Conservation (phyloP, 2,113 vertebrate species). For the Brachirus orientalis region DNA sequence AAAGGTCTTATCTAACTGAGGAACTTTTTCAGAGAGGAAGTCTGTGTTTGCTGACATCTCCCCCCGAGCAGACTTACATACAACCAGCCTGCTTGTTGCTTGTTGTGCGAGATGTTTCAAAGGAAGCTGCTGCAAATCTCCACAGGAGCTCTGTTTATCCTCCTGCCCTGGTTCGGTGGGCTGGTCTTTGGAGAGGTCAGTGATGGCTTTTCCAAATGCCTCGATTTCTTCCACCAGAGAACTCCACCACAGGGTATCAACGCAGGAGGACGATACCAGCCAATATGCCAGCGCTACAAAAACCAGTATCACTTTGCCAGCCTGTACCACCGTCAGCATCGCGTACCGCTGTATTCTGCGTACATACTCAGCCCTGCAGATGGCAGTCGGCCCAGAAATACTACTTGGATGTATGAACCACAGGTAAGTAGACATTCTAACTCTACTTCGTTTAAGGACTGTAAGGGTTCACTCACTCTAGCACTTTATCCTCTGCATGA, state of each 20-base stretch:
- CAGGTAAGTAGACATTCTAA: constrained; percentile 69
- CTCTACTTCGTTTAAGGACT: no score
- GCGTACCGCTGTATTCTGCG: constrained; percentile 65
- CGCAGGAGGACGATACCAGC: constrained; percentile 20
- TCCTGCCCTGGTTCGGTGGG: constrained; percentile 35
- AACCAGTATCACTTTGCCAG: constrained; percentile 74
- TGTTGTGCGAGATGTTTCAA: constrained; percentile 14
- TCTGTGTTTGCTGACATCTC: background rate
- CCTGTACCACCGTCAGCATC: constrained; percentile 56
- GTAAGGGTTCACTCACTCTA: no score
- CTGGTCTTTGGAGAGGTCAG: constrained; percentile 50
- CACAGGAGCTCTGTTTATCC: constrained; percentile 31
- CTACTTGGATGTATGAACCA: constrained; percentile 70
- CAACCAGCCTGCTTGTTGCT: background rate
- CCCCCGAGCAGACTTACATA: background rate
- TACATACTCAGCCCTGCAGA: constrained; percentile 59
- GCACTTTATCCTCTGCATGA: no score
- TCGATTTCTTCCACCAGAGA: constrained; percentile 60
- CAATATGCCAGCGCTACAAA: constrained; percentile 74
- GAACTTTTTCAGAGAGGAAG: constrained; percentile 8
- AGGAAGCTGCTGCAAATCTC: constrained; percentile 5
- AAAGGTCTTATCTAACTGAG: constrained; percentile 1
- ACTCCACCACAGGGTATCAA: constrained; percentile 52
- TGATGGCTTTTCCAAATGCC: constrained; percentile 60
- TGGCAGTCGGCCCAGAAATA: constrained; percentile 51